Evolutionary conservation across 2,797 vertebrate species (phyloP).

Genomic region (Echiichthys vipera): DNA sequence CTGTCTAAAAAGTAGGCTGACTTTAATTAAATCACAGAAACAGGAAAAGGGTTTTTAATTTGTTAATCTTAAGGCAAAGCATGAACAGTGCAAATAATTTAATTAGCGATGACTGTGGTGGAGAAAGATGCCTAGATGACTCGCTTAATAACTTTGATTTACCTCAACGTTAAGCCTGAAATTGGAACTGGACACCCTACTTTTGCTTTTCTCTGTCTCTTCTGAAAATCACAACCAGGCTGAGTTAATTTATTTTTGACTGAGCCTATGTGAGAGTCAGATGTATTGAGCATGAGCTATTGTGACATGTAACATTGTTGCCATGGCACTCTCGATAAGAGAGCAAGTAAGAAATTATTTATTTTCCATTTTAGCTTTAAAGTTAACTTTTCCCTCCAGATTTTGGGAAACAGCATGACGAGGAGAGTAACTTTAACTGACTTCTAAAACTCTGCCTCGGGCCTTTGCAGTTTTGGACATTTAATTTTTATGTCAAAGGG

Average conservation of each 20-base stretch:
- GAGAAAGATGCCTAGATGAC: conserved; percentile 55
- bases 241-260: conserved; percentile 56
- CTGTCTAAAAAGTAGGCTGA: conserved; percentile 61
- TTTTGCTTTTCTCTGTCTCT: conserved; percentile 32
- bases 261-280: conserved; percentile 32
- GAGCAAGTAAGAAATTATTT: conserved; percentile 33
- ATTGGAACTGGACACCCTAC: conserved; percentile 26
- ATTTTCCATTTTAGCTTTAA: conserved; percentile 51
- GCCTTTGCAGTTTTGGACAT: conserved; percentile 20
- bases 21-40: conserved; percentile 74
- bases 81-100: conserved; percentile 68
- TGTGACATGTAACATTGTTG: conserved; percentile 44
- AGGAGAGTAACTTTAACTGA: conserved; percentile 23
- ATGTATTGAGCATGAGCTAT: conserved; percentile 55
- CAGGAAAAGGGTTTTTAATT: conserved; percentile 60
- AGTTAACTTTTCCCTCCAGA: conserved; percentile 40
- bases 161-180: conserved; percentile 43
- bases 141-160: conserved; percentile 65
- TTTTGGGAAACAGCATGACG: conserved; percentile 27
- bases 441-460: conserved; percentile 22
- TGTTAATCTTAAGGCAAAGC: conserved; percentile 70
- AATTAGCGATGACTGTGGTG: conserved; percentile 61
- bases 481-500: conserved; percentile 30
- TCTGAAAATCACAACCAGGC: conserved; percentile 53
- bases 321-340: conserved; percentile 47